These are phyloP conservation scores for Lepisosteus oculatus DNA, from an alignment of 2,113 vertebrate species.

Conservation along the genomic window DNA sequence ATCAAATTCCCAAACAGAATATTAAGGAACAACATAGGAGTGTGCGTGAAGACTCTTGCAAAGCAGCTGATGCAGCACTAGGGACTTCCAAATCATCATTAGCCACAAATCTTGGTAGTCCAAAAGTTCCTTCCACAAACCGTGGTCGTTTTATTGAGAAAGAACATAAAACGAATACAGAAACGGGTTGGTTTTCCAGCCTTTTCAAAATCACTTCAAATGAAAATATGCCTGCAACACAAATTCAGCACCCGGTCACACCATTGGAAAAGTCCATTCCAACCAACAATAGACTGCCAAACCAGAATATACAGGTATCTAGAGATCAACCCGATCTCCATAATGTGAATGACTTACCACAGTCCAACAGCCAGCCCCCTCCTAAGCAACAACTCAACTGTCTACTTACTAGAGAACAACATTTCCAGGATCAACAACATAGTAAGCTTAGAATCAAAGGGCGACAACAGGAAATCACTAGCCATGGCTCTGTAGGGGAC, in stretches of 20 bases:
- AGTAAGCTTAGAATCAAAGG: constrained; percentile 27
- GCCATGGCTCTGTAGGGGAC: constrained; percentile 21
- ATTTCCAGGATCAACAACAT: constrained; percentile 22
- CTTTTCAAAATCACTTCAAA: constrained; percentile 58
- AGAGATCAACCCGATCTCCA: constrained; percentile 29
- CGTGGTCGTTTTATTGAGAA: constrained; percentile 54
- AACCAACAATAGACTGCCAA: constrained; percentile 29
- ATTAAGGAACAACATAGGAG: background rate
- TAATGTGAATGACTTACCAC: constrained; percentile 13
- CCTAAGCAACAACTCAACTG: constrained; percentile 5
- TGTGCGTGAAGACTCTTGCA: constrained; percentile 31
- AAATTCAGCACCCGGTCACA: constrained; percentile 41
- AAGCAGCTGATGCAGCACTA: constrained; percentile 18
- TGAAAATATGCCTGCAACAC: constrained; percentile 37
- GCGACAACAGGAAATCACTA: constrained; percentile 12
- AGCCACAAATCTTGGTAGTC: constrained; percentile 21
- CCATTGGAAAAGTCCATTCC: constrained; percentile 22
- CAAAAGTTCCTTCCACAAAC: constrained; percentile 17
- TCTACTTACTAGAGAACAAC: background rate
- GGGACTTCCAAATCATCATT: constrained; percentile 26
- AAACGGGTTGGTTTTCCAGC: constrained; percentile 63
- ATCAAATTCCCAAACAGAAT: background rate
- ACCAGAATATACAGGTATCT: constrained; percentile 25
- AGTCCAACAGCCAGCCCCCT: background rate
- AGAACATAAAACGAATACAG: constrained; percentile 37